These are phyloP conservation scores for Threskiornis aethiopicus DNA, from an alignment of 2,797 vertebrate genomes.

Conservation along the genomic window DNA sequence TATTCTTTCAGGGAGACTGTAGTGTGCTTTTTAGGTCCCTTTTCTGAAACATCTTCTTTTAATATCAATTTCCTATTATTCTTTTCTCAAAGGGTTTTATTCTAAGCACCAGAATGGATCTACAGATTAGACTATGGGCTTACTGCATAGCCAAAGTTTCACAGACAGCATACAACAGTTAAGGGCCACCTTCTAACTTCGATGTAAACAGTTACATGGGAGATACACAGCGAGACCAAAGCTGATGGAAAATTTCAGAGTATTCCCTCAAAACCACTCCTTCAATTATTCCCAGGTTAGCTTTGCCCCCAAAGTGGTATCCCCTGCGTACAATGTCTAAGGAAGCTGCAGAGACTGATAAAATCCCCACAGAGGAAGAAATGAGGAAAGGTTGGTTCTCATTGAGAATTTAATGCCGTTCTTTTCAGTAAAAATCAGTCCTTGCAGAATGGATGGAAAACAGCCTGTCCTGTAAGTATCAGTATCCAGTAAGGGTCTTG, in stretches of 20 bases:
- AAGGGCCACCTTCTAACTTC: neutral
- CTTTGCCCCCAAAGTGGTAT: neutral
- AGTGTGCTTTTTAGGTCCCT: neutral
- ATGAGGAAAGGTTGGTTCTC: neutral
- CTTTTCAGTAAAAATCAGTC: neutral
- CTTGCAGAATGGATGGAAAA: neutral
- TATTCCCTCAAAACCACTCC: neutral
- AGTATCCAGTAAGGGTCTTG: neutral
- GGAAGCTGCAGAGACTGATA: neutral
- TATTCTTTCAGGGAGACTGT: neutral
- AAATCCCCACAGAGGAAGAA: neutral
- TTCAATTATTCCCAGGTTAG: neutral
- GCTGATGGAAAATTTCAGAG: neutral
- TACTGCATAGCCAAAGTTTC: neutral
- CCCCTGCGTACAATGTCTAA: neutral
- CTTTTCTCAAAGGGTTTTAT: neutral
- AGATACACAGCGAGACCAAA: neutral
- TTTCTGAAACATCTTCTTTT: neutral
- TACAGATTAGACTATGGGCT: neutral
- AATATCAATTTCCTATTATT: neutral
- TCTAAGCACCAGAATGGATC: neutral
- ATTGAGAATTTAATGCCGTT: neutral
- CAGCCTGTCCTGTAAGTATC: neutral
- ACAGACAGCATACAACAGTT: neutral
- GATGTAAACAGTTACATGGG: accelerated